Conservation (phyloP, 2,113 vertebrate species). For the Hypocryptadius cinnamomeus region DNA sequence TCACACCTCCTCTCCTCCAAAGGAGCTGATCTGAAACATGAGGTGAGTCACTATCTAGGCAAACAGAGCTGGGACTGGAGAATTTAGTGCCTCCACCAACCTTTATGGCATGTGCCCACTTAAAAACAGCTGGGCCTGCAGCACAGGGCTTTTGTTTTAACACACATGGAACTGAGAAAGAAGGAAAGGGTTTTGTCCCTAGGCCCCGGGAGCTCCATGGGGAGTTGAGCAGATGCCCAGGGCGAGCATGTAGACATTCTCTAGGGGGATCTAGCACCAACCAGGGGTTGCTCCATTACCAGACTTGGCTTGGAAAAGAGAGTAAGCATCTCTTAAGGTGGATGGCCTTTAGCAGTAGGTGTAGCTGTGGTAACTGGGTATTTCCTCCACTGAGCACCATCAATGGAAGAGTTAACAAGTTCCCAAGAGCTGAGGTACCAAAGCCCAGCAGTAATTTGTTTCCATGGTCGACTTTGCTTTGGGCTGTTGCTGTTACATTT, state of each 20-base stretch:
- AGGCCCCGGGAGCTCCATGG: rapidly evolving
- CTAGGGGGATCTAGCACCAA: neutral
- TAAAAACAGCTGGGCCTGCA: neutral
- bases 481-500: neutral
- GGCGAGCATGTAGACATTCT: rapidly evolving
- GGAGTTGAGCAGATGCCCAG: neutral
- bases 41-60: neutral
- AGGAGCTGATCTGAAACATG: neutral
- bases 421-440: neutral
- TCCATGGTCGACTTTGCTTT: neutral
- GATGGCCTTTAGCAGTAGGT: neutral
- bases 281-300: neutral
- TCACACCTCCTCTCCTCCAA: neutral
- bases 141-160: neutral
- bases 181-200: neutral
- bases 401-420: neutral
- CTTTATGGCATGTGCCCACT: neutral
- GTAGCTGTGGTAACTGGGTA: neutral
- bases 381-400: neutral
- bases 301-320: neutral
- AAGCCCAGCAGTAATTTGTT: neutral
- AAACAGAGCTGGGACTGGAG: neutral
- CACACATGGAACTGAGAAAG: neutral
- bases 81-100: neutral
- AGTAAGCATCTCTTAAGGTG: neutral